These are phyloP conservation scores for Oreotrochilus melanogaster DNA, from an alignment of 2,113 vertebrate genomes.

Conservation along the genomic window DNA sequence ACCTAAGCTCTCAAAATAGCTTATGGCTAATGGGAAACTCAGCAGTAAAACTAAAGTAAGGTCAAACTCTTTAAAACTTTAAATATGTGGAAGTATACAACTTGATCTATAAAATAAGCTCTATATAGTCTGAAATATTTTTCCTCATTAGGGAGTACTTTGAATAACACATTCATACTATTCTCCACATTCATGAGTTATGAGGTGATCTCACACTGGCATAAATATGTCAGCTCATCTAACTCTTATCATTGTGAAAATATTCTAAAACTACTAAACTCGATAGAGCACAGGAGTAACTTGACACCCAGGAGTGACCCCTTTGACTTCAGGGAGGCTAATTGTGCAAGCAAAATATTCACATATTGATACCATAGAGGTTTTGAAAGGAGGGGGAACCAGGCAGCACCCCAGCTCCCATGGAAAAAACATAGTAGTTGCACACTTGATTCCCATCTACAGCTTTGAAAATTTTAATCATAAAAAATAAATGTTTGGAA, in stretches of 20 bases:
- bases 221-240: slow-evolving; percentile 72
- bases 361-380: neutral
- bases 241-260: slow-evolving; percentile 73
- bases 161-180: slow-evolving; percentile 57
- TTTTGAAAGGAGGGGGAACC: neutral
- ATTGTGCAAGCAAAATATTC: slow-evolving; percentile 36
- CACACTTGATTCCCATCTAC: neutral
- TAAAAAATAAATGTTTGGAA: neutral
- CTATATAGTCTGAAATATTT: slow-evolving; percentile 54
- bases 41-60: slow-evolving; percentile 64
- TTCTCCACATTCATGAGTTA: slow-evolving; percentile 66
- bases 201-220: slow-evolving; percentile 72
- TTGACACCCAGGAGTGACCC: slow-evolving; percentile 35
- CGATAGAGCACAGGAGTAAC: slow-evolving; percentile 29
- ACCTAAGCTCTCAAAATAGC: slow-evolving; percentile 58
- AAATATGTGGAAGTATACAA: slow-evolving; percentile 57
- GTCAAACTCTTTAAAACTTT: slow-evolving; percentile 67
- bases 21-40: slow-evolving; percentile 51
- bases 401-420: neutral
- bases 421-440: neutral
- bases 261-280: slow-evolving; percentile 66
- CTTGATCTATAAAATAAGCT: slow-evolving; percentile 63
- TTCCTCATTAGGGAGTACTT: slow-evolving; percentile 66
- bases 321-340: slow-evolving; percentile 32
- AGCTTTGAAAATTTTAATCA: slow-evolving; percentile 1